These are phyloP conservation scores for Globia sparganii DNA, from an alignment of 2,888 invertebrate species.

Conservation along the genomic window DNA sequence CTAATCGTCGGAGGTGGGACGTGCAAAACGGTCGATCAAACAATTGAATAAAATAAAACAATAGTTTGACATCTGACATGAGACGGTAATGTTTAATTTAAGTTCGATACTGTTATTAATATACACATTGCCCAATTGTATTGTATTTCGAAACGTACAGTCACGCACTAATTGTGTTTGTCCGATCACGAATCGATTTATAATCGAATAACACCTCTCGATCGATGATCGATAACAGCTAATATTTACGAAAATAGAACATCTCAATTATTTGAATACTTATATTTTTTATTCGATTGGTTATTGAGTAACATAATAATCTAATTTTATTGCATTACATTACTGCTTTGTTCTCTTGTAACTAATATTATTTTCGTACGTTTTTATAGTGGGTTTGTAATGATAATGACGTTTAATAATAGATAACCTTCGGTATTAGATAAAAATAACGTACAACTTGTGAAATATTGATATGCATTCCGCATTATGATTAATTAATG, in stretches of 20 bases:
- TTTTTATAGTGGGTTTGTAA: conserved; percentile 39
- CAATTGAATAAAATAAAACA: neutral
- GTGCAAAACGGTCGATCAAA: neutral
- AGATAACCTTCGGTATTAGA: conserved; percentile 43
- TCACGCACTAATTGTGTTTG: conserved; percentile 76
- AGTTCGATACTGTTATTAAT: conserved; percentile 68
- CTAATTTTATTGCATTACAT: conserved; percentile 33
- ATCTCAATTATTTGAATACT: conserved; percentile 68
- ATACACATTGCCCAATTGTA: conserved; percentile 67
- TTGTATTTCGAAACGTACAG: conserved; percentile 72
- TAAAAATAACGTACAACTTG: conserved; percentile 31
- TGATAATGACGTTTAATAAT: conserved; percentile 31
- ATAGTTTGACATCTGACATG: conserved; percentile 29
- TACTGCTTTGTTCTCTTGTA: conserved; percentile 9
- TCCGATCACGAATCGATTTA: conserved; percentile 70
- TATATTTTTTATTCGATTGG: conserved; percentile 36
- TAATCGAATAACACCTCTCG: conserved; percentile 64
- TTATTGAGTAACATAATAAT: conserved; percentile 31
- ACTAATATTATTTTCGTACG: conserved; percentile 3
- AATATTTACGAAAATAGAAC: conserved; percentile 59
- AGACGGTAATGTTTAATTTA: conserved; percentile 54
- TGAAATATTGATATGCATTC: conserved; percentile 50
- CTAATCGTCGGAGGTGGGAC: too few species aligned
- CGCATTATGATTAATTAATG: conserved; percentile 57
- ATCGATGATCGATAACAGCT: conserved; percentile 59